These are phyloP conservation scores for Helicoverpa assulta DNA, from an alignment of 2,888 invertebrate species.

Conservation along the genomic window DNA sequence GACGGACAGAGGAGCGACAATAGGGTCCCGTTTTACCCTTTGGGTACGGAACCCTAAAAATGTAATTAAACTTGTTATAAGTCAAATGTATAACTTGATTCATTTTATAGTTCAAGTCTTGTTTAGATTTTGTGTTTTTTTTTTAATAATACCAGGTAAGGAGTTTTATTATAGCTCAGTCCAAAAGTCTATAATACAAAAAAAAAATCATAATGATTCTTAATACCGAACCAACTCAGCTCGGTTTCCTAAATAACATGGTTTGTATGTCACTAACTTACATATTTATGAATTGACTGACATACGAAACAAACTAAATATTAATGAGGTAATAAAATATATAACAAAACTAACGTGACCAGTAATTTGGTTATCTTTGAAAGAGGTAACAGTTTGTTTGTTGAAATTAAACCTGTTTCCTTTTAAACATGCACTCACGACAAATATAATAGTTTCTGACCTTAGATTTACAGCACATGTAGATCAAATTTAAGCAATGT, in stretches of 20 bases:
- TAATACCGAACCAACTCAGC: neutral
- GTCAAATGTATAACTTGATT: no score
- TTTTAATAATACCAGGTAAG: no score
- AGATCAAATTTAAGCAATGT: neutral
- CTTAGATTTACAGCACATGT: neutral
- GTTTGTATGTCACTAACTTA: neutral
- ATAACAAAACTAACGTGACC: neutral
- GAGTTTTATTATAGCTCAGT: no score
- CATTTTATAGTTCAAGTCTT: no score
- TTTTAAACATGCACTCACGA: neutral
- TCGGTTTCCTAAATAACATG: neutral
- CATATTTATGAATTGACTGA: neutral
- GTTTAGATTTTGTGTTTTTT: no score
- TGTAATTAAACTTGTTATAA: no score
- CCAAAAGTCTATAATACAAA: no score
- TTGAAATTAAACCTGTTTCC: neutral
- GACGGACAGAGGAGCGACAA: no score
- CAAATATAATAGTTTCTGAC: neutral
- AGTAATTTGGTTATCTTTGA: neutral
- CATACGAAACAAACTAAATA: neutral
- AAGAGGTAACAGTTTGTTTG: neutral
- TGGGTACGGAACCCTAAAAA: no score
- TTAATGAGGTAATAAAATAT: neutral
- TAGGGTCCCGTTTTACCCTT: no score
- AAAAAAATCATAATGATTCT: no score